A percentile compares a stretch with the other conserved stretches of the same genome.
These are phyloP conservation scores for Abscondita cerata DNA, from an alignment of 2,888 invertebrate genomes.

Conservation along the genomic window DNA sequence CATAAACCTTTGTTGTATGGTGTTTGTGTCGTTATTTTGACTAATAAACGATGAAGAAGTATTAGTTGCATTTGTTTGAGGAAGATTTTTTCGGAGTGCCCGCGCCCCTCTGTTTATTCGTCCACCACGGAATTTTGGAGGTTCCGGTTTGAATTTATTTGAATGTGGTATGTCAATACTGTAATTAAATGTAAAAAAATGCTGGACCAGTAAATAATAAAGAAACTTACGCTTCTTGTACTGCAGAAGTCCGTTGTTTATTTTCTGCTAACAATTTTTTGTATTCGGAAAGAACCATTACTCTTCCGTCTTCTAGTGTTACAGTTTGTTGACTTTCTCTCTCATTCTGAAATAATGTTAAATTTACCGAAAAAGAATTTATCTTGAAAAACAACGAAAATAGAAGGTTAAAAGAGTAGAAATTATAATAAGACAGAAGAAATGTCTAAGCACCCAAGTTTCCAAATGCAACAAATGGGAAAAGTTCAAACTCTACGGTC, in stretches of 20 bases:
- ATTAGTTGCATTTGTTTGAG: constrained; percentile 8
- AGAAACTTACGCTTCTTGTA: neutral
- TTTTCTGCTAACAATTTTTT: constrained; percentile 46
- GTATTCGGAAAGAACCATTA: constrained; percentile 45
- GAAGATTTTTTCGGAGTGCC: constrained; percentile 4
- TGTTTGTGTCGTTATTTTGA: constrained; percentile 9
- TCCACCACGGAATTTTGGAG: constrained; percentile 1
- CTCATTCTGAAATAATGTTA: constrained; percentile 15
- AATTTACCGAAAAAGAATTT: neutral
- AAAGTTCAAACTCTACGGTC: too few species aligned
- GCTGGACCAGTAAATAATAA: neutral
- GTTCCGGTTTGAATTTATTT: neutral
- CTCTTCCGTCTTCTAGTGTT: constrained; percentile 45
- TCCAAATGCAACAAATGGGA: too few species aligned
- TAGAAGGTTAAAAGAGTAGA: too few species aligned
- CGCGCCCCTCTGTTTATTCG: neutral
- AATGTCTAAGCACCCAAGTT: too few species aligned
- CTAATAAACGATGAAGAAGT: neutral
- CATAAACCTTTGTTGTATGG: constrained; percentile 5
- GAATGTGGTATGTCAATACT: neutral
- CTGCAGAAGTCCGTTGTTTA: constrained; percentile 33
- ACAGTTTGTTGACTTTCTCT: constrained; percentile 42
- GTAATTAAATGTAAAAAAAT: neutral
- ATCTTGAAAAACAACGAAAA: too few species aligned
- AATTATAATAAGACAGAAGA: too few species aligned